Percentiles rank a stretch among this genome's conserved stretches.
phyloP scores from a whole-genome alignment of 2,113 vertebrate genomes.

The Xiphorhynchus elegans region DNA sequence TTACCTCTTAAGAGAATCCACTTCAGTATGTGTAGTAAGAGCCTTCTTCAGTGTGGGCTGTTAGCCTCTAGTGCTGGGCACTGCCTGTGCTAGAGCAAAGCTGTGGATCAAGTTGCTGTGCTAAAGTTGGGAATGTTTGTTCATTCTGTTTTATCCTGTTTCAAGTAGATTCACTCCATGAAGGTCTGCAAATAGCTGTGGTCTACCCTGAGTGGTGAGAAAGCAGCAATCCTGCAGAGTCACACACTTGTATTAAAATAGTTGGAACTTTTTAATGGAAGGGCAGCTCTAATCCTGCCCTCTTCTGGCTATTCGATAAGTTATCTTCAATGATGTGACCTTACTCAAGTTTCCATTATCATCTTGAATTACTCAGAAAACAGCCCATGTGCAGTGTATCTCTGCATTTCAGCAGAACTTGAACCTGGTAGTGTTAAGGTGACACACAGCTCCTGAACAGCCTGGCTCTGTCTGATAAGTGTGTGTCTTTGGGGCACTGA shows the following conservation, averaged over 20 bases:
- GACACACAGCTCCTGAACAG: accelerated
- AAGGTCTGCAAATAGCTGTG: not conserved
- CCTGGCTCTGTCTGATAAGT: not conserved
- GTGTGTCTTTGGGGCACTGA: not conserved
- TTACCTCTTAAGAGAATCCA: not conserved
- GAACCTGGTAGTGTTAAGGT: not conserved
- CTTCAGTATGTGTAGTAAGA: not conserved
- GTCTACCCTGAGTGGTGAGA: not conserved
- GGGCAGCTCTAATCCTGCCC: not conserved
- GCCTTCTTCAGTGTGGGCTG: not conserved
- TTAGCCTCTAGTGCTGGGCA: not conserved
- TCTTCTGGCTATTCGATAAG: not conserved
- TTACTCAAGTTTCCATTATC: not conserved
- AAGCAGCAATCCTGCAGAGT: not conserved
- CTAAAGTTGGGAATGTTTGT: not conserved
- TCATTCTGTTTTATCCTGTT: not conserved
- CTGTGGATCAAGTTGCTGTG: not conserved
- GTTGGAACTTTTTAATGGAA: not conserved
- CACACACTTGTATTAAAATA: not conserved
- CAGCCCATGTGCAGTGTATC: accelerated
- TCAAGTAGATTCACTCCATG: not conserved
- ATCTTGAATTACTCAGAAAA: not conserved
- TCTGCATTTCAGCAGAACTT: not conserved
- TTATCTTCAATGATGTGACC: not conserved
- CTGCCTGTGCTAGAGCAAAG: not conserved